Percentiles rank a stretch among this genome's conserved stretches.
These are phyloP conservation scores for Philonicus albiceps DNA, from an alignment of 2,888 invertebrate genomes.

Conservation along the genomic window DNA sequence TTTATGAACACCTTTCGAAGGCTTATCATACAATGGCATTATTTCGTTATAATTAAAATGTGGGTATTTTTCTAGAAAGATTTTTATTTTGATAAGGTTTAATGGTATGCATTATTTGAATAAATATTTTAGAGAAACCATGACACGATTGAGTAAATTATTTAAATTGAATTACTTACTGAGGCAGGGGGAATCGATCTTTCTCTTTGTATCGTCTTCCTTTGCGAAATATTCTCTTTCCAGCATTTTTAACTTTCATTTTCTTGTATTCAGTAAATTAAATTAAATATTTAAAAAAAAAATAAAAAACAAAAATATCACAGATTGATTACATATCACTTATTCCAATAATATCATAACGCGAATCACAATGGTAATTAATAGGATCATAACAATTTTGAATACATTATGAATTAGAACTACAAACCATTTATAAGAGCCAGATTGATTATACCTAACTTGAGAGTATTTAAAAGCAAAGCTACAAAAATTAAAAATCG, in stretches of 20 bases:
- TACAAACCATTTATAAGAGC: not conserved
- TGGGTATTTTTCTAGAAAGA: not conserved
- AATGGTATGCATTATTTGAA: not conserved
- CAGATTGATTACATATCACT: not conserved
- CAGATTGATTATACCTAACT: not conserved
- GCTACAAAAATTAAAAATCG: not conserved
- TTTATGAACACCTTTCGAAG: not conserved
- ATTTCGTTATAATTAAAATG: not conserved
- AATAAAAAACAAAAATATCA: too few relatives aligned
- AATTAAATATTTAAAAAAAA: too few relatives aligned
- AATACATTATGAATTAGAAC: not conserved
- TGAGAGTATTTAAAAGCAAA: not conserved
- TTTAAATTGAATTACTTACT: constrained; percentile 54
- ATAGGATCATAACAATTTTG: not conserved
- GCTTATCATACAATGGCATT: not conserved
- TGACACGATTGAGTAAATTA: not conserved
- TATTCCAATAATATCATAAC: not conserved
- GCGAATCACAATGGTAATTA: not conserved
- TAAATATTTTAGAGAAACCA: not conserved
- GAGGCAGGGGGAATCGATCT: constrained; percentile 58
- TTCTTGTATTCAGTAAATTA: not conserved
- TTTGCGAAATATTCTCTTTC: constrained; percentile 26
- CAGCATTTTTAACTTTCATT: constrained; percentile 8
- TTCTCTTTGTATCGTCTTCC: constrained; percentile 53
- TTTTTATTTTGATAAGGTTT: not conserved